These are phyloP conservation scores for Mystacides longicornis DNA, from an alignment of 2,888 invertebrate species.

Conservation along the genomic window DNA sequence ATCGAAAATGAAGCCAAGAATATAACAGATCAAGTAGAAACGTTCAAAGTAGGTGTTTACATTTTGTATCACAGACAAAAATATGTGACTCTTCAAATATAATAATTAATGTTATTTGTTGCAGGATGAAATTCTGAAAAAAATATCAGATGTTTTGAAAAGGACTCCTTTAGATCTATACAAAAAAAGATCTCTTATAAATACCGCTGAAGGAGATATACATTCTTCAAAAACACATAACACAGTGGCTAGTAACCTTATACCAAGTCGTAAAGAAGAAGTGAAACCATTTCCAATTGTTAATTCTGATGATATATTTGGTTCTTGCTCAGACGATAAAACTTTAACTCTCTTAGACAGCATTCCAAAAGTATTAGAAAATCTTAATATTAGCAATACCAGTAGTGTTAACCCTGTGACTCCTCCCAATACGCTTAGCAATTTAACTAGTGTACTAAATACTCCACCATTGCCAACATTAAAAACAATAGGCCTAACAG, in stretches of 20 bases:
- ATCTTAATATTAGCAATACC: not conserved
- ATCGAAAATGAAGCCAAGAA: slow-evolving; percentile 58
- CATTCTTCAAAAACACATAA: slow-evolving; percentile 5
- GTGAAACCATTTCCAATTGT: slow-evolving; percentile 15
- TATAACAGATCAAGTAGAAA: slow-evolving; percentile 61
- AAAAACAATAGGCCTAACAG: slow-evolving; percentile 33
- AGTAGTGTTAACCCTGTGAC: slow-evolving; percentile 22
- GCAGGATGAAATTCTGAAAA: slow-evolving; percentile 64
- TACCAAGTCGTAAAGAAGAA: slow-evolving; percentile 22
- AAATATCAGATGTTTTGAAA: slow-evolving; percentile 63
- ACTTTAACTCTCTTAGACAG: slow-evolving; percentile 19
- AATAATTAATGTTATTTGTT: slow-evolving; percentile 25
- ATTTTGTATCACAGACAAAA: not conserved
- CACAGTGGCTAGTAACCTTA: slow-evolving; percentile 27
- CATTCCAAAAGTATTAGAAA: not conserved
- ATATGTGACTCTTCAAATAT: too few relatives aligned
- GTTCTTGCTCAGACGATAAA: slow-evolving; percentile 20
- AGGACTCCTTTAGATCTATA: slow-evolving; percentile 67
- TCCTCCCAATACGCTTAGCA: slow-evolving; percentile 28
- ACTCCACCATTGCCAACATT: slow-evolving; percentile 23
- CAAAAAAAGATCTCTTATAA: slow-evolving; percentile 53
- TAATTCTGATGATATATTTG: slow-evolving; percentile 22
- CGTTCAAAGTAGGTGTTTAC: slow-evolving; percentile 54
- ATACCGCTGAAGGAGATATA: not conserved
- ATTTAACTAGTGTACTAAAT: slow-evolving; percentile 18